Evolutionary conservation across 2,797 vertebrate genomes (phyloP), one percentile per base, ranked within the genome.

Genomic region (Sebastes steindachneri): DNA sequence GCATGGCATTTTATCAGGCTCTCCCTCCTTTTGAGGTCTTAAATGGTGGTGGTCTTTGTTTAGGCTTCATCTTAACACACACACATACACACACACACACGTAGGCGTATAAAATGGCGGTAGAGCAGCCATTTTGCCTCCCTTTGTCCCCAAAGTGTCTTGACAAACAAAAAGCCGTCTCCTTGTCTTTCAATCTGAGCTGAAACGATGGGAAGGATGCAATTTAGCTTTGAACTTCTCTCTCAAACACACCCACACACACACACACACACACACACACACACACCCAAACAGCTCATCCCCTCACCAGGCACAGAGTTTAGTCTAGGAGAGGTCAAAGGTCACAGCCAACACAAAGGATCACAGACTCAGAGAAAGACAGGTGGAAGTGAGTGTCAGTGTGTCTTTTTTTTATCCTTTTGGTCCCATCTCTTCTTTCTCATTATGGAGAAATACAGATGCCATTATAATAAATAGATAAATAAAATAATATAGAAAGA

Each of bases 1-100:
- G n/a, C 4, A 1, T 79, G 86, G 85, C 41, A 89, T 92, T 88
- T 92, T 85, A 89, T 92, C 88, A 60, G 63, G 7, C 15, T 73
- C 28, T 68, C 48, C 15, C 35, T 88, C 31, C 71, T 71, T 69
- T 66, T 62, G 45, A 81, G 75, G 79, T 64, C 64, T 84, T 75
- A 83, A 35, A 76, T 63, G 68, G 70, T 69, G 63, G 58, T 62
- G 66, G 48, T 37, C 23, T 79, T 83, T 90, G 86, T 93, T 88
- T 92, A 79, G 87, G 28, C 63, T 88, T 75, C 68, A 26, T 70
- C 59, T 41, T 71, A 7, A 73, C 59, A 83, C 12, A 65, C 37
- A 69, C 53, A 72, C 35, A 70, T 14, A 62, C 14, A 51, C 4
- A 33, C 1, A 62, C 31, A 37, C 33, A 33, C 26, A n/a, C 17